Percentiles rank a stretch among this genome's conserved stretches.
phyloP scores from a whole-genome alignment of 2,888 invertebrate genomes.

The Drosophila melanosoma region DNA sequence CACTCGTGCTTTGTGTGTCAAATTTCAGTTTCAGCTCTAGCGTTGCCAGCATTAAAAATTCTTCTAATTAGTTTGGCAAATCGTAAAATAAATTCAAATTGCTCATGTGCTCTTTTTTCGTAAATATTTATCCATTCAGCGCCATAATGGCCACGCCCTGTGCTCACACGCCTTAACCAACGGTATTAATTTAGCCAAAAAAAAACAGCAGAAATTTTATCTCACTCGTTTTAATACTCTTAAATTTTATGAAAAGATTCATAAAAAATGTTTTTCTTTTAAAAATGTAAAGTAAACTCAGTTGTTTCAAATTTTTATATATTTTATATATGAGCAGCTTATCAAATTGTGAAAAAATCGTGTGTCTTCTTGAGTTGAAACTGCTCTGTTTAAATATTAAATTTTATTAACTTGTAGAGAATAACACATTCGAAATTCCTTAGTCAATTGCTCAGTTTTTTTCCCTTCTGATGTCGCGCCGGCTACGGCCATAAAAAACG shows the following conservation, averaged over 20 bases:
- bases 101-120: slow-evolving; percentile 43
- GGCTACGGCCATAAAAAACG: slow-evolving; percentile 63
- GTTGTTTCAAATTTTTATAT: background rate
- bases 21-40: slow-evolving; percentile 18
- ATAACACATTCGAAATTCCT: slow-evolving; percentile 1
- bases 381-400: background rate
- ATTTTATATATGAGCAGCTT: background rate
- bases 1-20: slow-evolving; percentile 30
- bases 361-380: background rate
- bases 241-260: background rate
- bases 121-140: slow-evolving; percentile 47
- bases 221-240: background rate
- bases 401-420: background rate
- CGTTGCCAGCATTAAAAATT: slow-evolving; percentile 31
- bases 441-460: slow-evolving; percentile 2
- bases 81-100: slow-evolving; percentile 57
- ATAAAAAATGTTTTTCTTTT: background rate
- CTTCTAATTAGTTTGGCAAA: slow-evolving; percentile 64
- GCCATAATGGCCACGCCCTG: slow-evolving; percentile 21
- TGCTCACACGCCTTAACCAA: background rate
- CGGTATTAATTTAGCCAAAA: slow-evolving; percentile 23
- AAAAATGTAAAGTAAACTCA: background rate
- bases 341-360: background rate
- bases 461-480: slow-evolving; percentile 31
- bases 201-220: slow-evolving; percentile 33